These are phyloP conservation scores for Gobio gobio DNA, from an alignment of 2,113 vertebrate species.

Conservation along the genomic window DNA sequence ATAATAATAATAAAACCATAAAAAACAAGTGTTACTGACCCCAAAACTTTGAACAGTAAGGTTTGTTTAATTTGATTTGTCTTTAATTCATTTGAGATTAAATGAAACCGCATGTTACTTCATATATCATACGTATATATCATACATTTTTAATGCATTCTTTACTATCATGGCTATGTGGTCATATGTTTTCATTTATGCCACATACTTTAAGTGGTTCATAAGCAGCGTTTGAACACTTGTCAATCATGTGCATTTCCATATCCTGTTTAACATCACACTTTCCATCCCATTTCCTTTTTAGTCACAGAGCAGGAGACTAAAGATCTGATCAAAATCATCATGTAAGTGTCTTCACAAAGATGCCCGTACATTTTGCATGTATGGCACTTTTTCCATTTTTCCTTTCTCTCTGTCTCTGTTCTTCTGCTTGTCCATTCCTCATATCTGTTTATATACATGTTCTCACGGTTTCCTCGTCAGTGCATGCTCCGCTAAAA, in stretches of 20 bases:
- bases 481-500: conserved; percentile 72
- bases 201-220: conserved; percentile 10
- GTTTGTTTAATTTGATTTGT: conserved; percentile 1
- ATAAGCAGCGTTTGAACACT: conserved; percentile 51
- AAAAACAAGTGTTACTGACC: not conserved
- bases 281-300: conserved; percentile 75
- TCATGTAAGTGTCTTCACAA: conserved; percentile 90
- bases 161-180: not conserved
- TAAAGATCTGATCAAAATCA: conserved; percentile 94
- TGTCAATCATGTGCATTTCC: conserved; percentile 71
- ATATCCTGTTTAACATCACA: conserved; percentile 82
- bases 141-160: not conserved
- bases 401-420: conserved; percentile 10
- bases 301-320: conserved; percentile 93
- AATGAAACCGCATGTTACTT: not conserved
- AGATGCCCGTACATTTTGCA: conserved; percentile 65
- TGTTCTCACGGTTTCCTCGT: conserved; percentile 24
- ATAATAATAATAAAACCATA: not conserved
- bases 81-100: not conserved
- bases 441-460: conserved; percentile 21
- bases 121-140: not conserved
- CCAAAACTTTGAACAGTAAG: not conserved
- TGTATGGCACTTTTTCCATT: conserved; percentile 22
- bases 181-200: conserved; percentile 43
- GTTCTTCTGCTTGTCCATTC: not conserved